Conservation (phyloP, 2,888 invertebrate species). For the Eupelmus urozonus region DNA sequence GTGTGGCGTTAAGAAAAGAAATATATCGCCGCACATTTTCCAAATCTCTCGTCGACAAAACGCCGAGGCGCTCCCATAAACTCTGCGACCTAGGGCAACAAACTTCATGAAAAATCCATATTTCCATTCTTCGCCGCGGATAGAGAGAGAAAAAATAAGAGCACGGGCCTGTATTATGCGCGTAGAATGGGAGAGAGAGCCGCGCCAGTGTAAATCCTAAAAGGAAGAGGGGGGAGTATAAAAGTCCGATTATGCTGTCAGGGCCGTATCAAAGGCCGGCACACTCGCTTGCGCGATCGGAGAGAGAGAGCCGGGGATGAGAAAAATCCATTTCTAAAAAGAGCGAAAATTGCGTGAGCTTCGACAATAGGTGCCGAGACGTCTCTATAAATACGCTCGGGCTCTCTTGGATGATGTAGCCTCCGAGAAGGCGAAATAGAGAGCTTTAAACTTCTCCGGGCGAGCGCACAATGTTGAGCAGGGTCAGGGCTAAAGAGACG, state of each 20-base stretch:
- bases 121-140: conserved; percentile 21
- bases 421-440: not conserved
- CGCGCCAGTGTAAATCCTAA: conserved; percentile 24
- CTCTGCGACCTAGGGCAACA: conserved; percentile 17
- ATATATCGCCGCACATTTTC: conserved; percentile 13
- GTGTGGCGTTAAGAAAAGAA: conserved; percentile 29
- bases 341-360: conserved; percentile 54
- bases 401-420: too few relatives aligned
- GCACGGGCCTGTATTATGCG: too few relatives aligned
- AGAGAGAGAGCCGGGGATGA: too few relatives aligned
- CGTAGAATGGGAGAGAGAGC: not conserved
- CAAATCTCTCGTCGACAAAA: not conserved
- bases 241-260: conserved; percentile 60
- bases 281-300: too few relatives aligned
- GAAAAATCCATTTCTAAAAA: conserved; percentile 58
- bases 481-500: conserved; percentile 44
- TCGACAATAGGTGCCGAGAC: conserved; percentile 35
- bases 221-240: conserved; percentile 42
- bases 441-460: too few relatives aligned
- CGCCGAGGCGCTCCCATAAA: conserved; percentile 9
- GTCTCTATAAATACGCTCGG: not conserved
- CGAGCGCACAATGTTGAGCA: conserved; percentile 31
- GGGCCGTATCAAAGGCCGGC: conserved; percentile 24
- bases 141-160: not conserved
- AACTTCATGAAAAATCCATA: conserved; percentile 50